Evolutionary conservation across 2,888 invertebrate genomes (phyloP), one percentile per base, ranked within the genome.

Genomic region (Heliconius ismenius): DNA sequence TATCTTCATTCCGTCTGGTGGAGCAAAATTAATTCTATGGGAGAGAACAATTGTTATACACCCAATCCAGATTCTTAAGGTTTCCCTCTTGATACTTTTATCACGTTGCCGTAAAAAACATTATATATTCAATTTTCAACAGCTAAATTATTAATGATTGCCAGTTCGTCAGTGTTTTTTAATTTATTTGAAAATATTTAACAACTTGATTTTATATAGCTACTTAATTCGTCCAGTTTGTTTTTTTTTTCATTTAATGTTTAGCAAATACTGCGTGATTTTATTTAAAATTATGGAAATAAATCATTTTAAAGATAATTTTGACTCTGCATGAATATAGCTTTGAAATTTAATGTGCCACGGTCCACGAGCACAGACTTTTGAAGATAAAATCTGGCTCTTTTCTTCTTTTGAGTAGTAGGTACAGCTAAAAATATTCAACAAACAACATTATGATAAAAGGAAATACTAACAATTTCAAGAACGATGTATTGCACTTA

Each of bases 21-120:
- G 87, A 88, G 86, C 83, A 84, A 86, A 88, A 89, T 85, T 88
- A 88, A 87, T 86, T 82, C 82, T 83, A 82, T 84, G 83, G 83
- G 84, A 87, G 90, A 88, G 91, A 78, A 83, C 84, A 84, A 84
- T 79, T 87, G 81, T 81, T 79, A 84, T 75, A 74, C 75, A 77
- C 75, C 73, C 76, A 78, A 74, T 74, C 69, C 74, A 69, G 76
- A 21, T 69, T 69, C 69, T 54, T 49, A 69, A 76, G 54, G 62
- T 58, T 72, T 73, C 43, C 78, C 49, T 49, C 28, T 69, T 73
- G 49, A 73, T 68, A 76, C 69, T 74, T 78, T 79, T 77, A 73
- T 78, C 74, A 63, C 67, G n/a, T 69, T 3, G 28, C 28, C 21
- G 1, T 54, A 54, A 21, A 10, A 28, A 49, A 68, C 43, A 43